A percentile compares a stretch with the other conserved stretches of the same genome.
phyloP scores from a whole-genome alignment of 2,888 invertebrate species.

The Eutolmus rufibarbis region DNA sequence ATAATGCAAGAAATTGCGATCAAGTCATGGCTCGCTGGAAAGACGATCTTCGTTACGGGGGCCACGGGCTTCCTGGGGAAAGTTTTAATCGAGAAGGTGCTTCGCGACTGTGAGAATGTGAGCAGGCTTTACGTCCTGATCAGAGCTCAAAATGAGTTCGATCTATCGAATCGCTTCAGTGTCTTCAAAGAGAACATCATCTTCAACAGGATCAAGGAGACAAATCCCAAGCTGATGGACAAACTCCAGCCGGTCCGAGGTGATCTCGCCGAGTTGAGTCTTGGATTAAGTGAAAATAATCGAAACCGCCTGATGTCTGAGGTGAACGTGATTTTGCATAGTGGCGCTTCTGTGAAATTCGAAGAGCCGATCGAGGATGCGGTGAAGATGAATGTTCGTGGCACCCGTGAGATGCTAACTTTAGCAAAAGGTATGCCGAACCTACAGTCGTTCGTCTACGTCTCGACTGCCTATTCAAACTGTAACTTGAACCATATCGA shows the following conservation, averaged over 20 bases:
- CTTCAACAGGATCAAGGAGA: slow-evolving; percentile 35
- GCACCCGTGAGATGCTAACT: slow-evolving; percentile 46
- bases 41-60: slow-evolving; percentile 47
- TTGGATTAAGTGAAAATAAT: slow-evolving; percentile 42
- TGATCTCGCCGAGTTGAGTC: slow-evolving; percentile 15
- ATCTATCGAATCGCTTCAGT: slow-evolving; percentile 40
- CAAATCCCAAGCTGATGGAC: slow-evolving; percentile 6
- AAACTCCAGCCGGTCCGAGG: slow-evolving; percentile 46
- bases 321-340: slow-evolving; percentile 65
- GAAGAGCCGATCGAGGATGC: slow-evolving; percentile 64
- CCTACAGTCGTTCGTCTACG: slow-evolving; percentile 62
- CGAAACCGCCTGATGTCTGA: slow-evolving; percentile 28
- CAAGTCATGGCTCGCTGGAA: slow-evolving; percentile 10
- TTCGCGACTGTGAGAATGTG: slow-evolving; percentile 50
- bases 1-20: slow-evolving; percentile 13
- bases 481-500: slow-evolving; percentile 64
- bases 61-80: slow-evolving; percentile 52
- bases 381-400: slow-evolving; percentile 48
- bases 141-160: slow-evolving; percentile 41
- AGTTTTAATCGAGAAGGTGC: slow-evolving; percentile 51
- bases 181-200: slow-evolving; percentile 36
- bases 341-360: slow-evolving; percentile 66
- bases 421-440: slow-evolving; percentile 45
- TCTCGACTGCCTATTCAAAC: slow-evolving; percentile 68
- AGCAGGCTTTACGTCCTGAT: slow-evolving; percentile 48